A percentile compares a stretch with the other conserved stretches of the same genome.
Evolutionary conservation across 2,113 vertebrate species (phyloP).

Genomic region (Cryptomyrus ogoouensis): DNA sequence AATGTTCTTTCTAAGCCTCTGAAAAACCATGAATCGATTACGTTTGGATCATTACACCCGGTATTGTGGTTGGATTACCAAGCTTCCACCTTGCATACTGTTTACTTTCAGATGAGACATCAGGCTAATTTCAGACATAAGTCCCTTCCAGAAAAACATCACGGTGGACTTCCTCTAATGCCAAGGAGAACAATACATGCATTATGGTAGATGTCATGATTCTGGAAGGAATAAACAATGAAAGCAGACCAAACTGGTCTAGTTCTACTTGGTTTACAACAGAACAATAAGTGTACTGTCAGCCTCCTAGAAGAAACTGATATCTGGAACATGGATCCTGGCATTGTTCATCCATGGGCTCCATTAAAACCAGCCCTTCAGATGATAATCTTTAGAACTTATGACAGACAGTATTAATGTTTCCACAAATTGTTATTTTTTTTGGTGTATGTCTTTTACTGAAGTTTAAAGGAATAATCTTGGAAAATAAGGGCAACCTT

Average conservation of each 20-base stretch:
- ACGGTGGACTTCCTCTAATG: neutral
- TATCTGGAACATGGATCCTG: neutral
- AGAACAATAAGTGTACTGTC: neutral
- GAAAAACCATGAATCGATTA: neutral
- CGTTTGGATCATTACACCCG: neutral
- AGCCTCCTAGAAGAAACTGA: neutral
- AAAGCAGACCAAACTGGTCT: neutral
- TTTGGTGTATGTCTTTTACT: neutral
- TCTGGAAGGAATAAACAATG: neutral
- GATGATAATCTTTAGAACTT: neutral
- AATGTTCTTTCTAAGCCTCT: neutral
- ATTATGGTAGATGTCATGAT: neutral
- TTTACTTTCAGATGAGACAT: neutral
- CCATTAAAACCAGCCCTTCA: neutral
- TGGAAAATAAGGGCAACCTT: neutral
- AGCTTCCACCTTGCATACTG: neutral
- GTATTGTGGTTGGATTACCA: neutral
- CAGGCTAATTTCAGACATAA: neutral
- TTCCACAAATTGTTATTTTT: neutral
- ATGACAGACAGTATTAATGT: conserved; percentile 4
- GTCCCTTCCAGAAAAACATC: neutral
- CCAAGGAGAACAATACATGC: neutral
- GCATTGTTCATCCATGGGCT: neutral
- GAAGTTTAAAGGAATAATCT: neutral
- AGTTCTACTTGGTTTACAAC: neutral